phyloP scores from a whole-genome alignment of 2,888 invertebrate species.

The Leptinotarsa haldemani region DNA sequence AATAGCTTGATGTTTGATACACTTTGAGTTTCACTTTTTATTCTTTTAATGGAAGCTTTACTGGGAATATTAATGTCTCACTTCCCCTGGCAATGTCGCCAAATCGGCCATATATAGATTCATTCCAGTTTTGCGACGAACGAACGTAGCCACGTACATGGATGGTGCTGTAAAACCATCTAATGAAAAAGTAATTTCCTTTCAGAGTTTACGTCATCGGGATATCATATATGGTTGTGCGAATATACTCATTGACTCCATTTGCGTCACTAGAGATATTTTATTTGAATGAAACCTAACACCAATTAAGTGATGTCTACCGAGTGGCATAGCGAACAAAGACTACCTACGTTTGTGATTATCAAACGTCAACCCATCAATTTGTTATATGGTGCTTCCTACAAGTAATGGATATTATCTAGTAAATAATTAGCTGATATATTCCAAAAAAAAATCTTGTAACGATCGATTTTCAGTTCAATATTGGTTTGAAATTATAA shows the following conservation, averaged over 20 bases:
- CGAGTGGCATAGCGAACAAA: neutral
- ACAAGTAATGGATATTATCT: no score
- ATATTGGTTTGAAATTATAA: no score
- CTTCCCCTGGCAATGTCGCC: no score
- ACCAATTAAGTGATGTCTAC: neutral
- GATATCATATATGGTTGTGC: neutral
- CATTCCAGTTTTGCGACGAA: neutral
- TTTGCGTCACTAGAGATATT: constrained; percentile 4
- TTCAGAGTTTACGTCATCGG: constrained; percentile 6
- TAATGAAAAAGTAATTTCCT: constrained; percentile 31
- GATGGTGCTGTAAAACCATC: constrained; percentile 1
- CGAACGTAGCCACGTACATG: neutral
- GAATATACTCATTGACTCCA: neutral
- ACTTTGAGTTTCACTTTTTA: no score
- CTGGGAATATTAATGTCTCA: no score
- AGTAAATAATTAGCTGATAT: no score
- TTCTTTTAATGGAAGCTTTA: no score
- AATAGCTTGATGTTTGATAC: no score
- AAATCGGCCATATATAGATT: no score
- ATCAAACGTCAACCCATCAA: neutral
- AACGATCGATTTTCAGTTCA: no score
- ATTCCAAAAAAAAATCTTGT: no score
- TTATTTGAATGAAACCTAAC: neutral
- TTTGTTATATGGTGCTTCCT: neutral
- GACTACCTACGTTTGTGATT: neutral